A percentile compares a stretch with the other conserved stretches of the same genome.
Evolutionary conservation across 2,797 vertebrate species (phyloP).

Genomic region (Glyptemys insculpta): DNA sequence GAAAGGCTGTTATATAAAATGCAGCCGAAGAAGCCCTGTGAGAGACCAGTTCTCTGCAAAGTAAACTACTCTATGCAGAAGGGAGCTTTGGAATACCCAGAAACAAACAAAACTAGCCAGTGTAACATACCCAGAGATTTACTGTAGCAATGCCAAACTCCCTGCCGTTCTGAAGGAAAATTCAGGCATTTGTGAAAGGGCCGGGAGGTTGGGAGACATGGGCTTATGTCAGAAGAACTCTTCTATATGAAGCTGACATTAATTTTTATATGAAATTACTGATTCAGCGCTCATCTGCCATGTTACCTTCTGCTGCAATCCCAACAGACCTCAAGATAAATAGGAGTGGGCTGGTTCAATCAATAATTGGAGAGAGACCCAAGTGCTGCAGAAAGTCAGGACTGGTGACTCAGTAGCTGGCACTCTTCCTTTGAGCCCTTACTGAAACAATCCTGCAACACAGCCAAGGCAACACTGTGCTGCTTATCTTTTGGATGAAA

Average conservation of each 20-base stretch:
- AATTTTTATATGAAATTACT: background rate
- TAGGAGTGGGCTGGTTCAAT: background rate
- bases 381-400: background rate
- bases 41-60: fast-evolving
- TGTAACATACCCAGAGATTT: background rate
- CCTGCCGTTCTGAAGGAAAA: background rate
- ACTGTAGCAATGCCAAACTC: background rate
- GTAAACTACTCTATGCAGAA: conserved; percentile 12
- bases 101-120: background rate
- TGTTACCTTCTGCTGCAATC: background rate
- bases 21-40: fast-evolving
- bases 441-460: background rate
- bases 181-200: fast-evolving
- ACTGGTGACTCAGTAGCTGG: background rate
- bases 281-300: background rate
- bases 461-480: background rate
- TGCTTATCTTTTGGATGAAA: too few species aligned
- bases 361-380: background rate
- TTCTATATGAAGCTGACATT: background rate
- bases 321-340: background rate
- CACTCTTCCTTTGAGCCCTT: background rate
- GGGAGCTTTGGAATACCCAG: background rate
- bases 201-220: background rate
- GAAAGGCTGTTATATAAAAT: fast-evolving
- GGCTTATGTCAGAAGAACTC: background rate